phyloP scores from a whole-genome alignment of 2,797 vertebrate genomes.

The Phrynocephalus guinanensis region DNA sequence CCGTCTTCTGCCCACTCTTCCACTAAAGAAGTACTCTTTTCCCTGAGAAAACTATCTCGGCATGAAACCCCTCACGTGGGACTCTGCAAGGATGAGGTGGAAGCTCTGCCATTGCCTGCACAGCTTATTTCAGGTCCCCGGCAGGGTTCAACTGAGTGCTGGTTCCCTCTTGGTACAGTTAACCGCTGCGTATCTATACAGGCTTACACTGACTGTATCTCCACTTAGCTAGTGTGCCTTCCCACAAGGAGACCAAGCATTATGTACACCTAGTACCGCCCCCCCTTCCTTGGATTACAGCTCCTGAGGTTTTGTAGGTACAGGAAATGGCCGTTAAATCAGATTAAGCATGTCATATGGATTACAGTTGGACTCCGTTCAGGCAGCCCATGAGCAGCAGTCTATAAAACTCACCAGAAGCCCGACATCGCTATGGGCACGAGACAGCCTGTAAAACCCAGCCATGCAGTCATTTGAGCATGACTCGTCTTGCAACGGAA shows the following conservation, averaged over 20 bases:
- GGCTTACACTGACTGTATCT: background rate
- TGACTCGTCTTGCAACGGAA: no score
- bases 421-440: no score
- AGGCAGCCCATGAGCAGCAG: background rate
- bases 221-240: background rate
- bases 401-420: background rate
- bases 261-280: no score
- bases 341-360: background rate
- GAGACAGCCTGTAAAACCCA: no score
- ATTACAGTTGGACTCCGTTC: background rate
- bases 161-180: background rate
- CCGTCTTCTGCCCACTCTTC: background rate
- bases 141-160: background rate
- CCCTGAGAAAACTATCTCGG: conserved; percentile 2
- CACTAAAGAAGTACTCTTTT: background rate
- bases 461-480: no score
- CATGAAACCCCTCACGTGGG: background rate
- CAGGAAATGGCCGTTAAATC: background rate
- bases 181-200: background rate
- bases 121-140: background rate
- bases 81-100: background rate
- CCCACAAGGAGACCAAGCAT: background rate
- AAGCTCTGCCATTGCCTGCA: background rate
- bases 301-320: background rate
- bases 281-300: background rate